These are phyloP conservation scores for Drosophila neocordata DNA, from an alignment of 1,140 invertebrate genomes.

Conservation along the genomic window DNA sequence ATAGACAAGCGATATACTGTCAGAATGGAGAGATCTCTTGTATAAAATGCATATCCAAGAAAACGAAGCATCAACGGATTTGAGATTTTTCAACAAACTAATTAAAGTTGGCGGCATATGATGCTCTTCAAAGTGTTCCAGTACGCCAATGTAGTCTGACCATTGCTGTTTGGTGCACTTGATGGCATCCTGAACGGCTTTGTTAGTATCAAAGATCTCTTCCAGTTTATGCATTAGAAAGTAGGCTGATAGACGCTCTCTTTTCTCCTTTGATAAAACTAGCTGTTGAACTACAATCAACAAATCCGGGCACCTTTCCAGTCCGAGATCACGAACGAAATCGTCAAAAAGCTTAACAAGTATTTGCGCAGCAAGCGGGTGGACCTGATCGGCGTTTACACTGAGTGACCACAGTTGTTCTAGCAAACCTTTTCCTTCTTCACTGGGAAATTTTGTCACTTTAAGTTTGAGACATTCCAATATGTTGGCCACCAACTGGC, in stretches of 20 bases:
- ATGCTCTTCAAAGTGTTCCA: slow-evolving; percentile 86
- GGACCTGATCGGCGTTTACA: not conserved
- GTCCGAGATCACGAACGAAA: slow-evolving; percentile 3
- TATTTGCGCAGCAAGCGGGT: not conserved
- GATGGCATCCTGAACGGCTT: not conserved
- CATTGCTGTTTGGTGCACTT: slow-evolving; percentile 41
- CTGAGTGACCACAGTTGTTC: not conserved
- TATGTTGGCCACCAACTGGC: not conserved
- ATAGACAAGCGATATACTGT: slow-evolving; percentile 83
- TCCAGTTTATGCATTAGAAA: slow-evolving; percentile 57
- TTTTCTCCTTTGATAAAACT: slow-evolving; percentile 48
- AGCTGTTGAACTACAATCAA: slow-evolving; percentile 31
- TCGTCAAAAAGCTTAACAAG: not conserved
- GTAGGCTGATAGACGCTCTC: slow-evolving; percentile 51
- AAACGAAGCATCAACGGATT: slow-evolving; percentile 43
- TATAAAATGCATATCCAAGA: slow-evolving; percentile 83
- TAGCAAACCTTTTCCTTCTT: not conserved
- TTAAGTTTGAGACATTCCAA: not conserved
- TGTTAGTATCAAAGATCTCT: not conserved
- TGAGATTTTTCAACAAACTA: slow-evolving; percentile 83
- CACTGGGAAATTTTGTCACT: not conserved
- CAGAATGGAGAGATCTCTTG: slow-evolving; percentile 79
- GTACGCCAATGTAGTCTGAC: slow-evolving; percentile 67
- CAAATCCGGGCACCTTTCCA: slow-evolving; percentile 32
- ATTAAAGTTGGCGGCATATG: slow-evolving; percentile 83